These are phyloP conservation scores for Achlya flavicornis DNA, from an alignment of 2,888 invertebrate genomes.

Conservation along the genomic window DNA sequence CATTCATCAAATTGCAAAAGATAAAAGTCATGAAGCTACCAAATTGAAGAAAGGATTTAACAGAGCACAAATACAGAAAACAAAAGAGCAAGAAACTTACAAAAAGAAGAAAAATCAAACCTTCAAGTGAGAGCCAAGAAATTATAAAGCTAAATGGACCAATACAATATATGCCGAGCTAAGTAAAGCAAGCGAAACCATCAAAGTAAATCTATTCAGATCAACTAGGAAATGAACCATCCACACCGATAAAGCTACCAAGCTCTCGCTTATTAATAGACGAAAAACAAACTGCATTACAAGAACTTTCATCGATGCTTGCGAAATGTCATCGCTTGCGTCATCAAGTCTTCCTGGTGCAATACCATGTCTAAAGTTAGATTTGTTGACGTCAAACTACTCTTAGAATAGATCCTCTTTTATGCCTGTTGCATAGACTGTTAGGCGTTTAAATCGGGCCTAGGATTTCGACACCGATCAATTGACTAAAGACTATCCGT, in stretches of 20 bases:
- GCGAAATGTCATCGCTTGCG: slow-evolving; percentile 60
- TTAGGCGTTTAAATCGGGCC: not conserved
- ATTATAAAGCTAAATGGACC: too few relatives aligned
- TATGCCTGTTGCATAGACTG: slow-evolving; percentile 9
- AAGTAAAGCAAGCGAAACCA: not conserved
- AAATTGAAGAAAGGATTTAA: too few relatives aligned
- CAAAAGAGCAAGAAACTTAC: too few relatives aligned
- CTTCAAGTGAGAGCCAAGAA: too few relatives aligned
- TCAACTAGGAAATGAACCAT: not conserved
- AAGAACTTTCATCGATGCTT: slow-evolving; percentile 13
- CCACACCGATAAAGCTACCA: not conserved
- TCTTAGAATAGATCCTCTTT: slow-evolving; percentile 37
- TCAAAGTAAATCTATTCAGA: not conserved
- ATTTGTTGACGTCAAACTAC: slow-evolving; percentile 62
- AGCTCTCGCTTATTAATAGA: not conserved
- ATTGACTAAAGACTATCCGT: not conserved
- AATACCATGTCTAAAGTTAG: slow-evolving; percentile 52
- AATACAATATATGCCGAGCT: not conserved
- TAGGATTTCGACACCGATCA: not conserved
- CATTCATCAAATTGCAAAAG: too few relatives aligned
- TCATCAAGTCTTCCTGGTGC: slow-evolving; percentile 63
- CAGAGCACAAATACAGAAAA: too few relatives aligned
- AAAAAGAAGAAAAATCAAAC: too few relatives aligned
- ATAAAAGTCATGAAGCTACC: too few relatives aligned
- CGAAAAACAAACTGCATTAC: not conserved